Conservation (phyloP, 2,113 vertebrate species). For the Tragelaphus strepsiceros region DNA sequence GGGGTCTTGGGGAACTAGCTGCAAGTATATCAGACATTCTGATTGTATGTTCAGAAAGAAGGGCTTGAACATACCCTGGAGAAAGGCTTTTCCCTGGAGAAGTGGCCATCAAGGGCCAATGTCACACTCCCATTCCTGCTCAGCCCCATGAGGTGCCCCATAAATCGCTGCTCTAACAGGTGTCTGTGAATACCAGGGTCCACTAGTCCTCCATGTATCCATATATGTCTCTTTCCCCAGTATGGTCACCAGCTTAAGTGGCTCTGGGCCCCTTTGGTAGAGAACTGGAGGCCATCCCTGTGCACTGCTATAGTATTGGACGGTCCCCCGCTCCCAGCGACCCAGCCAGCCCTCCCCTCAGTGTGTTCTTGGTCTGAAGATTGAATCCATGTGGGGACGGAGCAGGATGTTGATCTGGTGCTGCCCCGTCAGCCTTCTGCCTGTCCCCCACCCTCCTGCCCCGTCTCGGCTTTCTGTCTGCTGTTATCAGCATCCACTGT, state of each 20-base stretch:
- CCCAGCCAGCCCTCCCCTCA: neutral
- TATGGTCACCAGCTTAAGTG: neutral
- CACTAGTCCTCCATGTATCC: neutral
- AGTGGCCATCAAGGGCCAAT: accelerated
- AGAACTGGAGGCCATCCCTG: neutral
- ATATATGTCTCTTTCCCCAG: neutral
- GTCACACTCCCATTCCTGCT: neutral
- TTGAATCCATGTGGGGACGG: neutral
- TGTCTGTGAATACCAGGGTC: neutral
- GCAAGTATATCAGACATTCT: neutral
- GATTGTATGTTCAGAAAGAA: neutral
- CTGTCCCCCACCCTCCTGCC: accelerated
- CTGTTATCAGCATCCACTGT: neutral
- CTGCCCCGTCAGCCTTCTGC: neutral
- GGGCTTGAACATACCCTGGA: neutral
- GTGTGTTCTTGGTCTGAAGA: neutral
- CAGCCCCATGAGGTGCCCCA: neutral
- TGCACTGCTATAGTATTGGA: neutral
- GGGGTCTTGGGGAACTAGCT: neutral
- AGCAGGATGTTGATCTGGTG: neutral
- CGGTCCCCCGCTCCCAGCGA: neutral
- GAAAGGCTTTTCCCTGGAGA: neutral
- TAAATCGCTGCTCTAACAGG: neutral
- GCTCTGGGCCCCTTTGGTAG: neutral
- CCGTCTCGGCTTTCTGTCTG: neutral